These are phyloP conservation scores for Chrosomus eos DNA, from an alignment of 2,797 vertebrate species.

Conservation along the genomic window DNA sequence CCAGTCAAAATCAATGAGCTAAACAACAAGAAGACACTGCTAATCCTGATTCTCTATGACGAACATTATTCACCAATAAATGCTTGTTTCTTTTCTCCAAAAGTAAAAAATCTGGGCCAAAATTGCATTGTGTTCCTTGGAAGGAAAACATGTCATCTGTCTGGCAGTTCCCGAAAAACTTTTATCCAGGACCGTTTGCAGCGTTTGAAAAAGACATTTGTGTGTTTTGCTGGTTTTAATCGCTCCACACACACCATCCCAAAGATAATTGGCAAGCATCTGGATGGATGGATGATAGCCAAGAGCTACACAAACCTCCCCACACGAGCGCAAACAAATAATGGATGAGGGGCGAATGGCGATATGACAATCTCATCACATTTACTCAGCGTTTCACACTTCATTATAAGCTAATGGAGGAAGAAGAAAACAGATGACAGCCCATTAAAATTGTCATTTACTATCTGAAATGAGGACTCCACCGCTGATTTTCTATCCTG, in stretches of 20 bases:
- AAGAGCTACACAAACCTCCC: conserved; percentile 1
- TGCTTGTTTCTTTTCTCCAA: not conserved
- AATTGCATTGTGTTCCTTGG: not conserved
- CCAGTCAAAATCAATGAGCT: not conserved
- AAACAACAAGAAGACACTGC: not conserved
- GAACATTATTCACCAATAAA: not conserved
- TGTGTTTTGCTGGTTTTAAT: conserved; percentile 3
- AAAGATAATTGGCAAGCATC: conserved; percentile 9
- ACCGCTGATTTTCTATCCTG: not conserved
- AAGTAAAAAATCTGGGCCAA: not conserved
- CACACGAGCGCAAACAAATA: conserved; percentile 19
- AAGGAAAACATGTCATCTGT: not conserved
- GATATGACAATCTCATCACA: conserved; percentile 51
- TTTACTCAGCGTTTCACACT: conserved; percentile 56
- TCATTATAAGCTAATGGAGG: conserved; percentile 56
- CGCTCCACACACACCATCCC: not conserved
- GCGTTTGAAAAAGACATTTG: not conserved
- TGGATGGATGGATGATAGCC: conserved; percentile 17
- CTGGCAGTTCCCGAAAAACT: conserved; percentile 1
- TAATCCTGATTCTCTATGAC: not conserved
- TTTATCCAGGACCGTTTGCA: not conserved
- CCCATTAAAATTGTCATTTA: conserved; percentile 59
- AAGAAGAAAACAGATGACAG: conserved; percentile 52
- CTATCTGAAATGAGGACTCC: conserved; percentile 13
- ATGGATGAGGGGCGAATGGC: conserved; percentile 30